A percentile compares a stretch with the other conserved stretches of the same genome.
Evolutionary conservation across 1,140 invertebrate genomes (phyloP).

Genomic region (Cephus cinctus): DNA sequence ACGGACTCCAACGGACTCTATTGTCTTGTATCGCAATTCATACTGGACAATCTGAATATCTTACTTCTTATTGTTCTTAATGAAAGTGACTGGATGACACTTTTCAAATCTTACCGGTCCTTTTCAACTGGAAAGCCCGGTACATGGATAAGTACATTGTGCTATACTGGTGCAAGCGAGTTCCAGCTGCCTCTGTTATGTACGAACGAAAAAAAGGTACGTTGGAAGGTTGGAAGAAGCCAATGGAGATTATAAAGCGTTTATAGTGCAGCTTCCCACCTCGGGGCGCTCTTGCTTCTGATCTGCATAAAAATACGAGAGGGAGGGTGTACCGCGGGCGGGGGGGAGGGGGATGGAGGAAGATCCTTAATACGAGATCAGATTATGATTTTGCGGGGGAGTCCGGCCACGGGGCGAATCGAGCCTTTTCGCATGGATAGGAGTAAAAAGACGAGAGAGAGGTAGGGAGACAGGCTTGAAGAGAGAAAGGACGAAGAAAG

Average conservation of each 20-base stretch:
- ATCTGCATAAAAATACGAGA: slow-evolving; percentile 55
- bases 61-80: too few relatives aligned
- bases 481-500: background rate
- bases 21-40: too few relatives aligned
- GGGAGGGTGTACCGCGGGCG: slow-evolving; percentile 15
- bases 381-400: slow-evolving; percentile 53
- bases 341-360: slow-evolving; percentile 28
- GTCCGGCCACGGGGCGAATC: slow-evolving; percentile 30
- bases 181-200: slow-evolving; percentile 43
- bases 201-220: slow-evolving; percentile 28
- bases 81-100: too few relatives aligned
- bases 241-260: slow-evolving; percentile 49
- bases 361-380: slow-evolving; percentile 53
- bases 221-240: background rate
- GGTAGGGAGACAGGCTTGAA: background rate
- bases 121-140: too few relatives aligned
- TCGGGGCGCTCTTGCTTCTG: slow-evolving; percentile 46
- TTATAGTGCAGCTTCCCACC: slow-evolving; percentile 51
- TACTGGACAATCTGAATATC: too few relatives aligned
- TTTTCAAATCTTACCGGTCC: too few relatives aligned
- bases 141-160: background rate
- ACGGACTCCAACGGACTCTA: slow-evolving; percentile 25
- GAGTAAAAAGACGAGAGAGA: slow-evolving; percentile 7
- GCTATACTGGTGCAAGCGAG: slow-evolving; percentile 23
- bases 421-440: slow-evolving; percentile 18